Conservation (phyloP, 1,140 invertebrate genomes). For the Battus philenor region DNA sequence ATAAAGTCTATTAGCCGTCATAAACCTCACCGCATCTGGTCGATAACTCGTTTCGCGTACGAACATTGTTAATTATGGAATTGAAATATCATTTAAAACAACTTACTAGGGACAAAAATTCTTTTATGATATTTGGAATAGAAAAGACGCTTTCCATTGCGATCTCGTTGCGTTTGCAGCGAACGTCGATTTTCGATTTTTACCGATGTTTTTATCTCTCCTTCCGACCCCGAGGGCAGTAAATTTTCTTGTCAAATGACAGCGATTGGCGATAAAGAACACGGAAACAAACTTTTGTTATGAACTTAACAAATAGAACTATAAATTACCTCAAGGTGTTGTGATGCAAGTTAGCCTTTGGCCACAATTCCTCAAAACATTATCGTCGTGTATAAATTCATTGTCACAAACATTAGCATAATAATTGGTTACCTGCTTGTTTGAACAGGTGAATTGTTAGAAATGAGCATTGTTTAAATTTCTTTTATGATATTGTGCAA, state of each 20-base stretch:
- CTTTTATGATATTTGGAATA: not conserved
- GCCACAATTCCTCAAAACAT: conserved; percentile 69
- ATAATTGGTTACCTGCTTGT: conserved; percentile 65
- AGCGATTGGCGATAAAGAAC: conserved; percentile 59
- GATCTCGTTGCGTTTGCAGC: conserved; percentile 4
- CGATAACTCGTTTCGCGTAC: conserved; percentile 61
- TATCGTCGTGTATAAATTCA: conserved; percentile 42
- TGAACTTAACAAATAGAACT: conserved; percentile 55
- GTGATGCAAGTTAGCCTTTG: conserved; percentile 43
- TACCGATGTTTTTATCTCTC: conserved; percentile 21
- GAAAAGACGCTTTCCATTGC: not conserved
- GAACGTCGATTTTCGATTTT: conserved; percentile 18
- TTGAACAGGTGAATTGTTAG: conserved; percentile 55
- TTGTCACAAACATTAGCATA: conserved; percentile 61
- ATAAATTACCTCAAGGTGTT: conserved; percentile 73
- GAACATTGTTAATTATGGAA: conserved; percentile 60
- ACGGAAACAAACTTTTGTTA: conserved; percentile 71
- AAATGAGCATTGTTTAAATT: conserved; percentile 40
- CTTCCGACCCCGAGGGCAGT: conserved; percentile 27
- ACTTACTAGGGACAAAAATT: not conserved
- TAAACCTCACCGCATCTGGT: conserved; percentile 68
- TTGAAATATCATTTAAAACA: conserved; percentile 22
- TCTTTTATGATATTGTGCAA: conserved; percentile 59
- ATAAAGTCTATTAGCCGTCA: conserved; percentile 72
- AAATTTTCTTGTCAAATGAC: conserved; percentile 57